phyloP scores from a whole-genome alignment of 1,140 invertebrate species.

The Sminthurides bifidus region DNA sequence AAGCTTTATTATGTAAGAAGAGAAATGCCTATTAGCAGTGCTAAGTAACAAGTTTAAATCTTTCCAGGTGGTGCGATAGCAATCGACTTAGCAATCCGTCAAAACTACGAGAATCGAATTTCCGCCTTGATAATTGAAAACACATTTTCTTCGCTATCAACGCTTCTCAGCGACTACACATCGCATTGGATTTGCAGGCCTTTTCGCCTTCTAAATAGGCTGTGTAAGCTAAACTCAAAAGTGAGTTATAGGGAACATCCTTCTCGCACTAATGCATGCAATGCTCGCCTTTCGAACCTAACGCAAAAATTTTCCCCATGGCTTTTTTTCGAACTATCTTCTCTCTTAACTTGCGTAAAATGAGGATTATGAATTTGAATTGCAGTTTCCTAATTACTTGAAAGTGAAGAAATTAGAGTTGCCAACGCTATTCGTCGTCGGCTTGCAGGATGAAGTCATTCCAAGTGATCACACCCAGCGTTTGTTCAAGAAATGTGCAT shows the following conservation, averaged over 20 bases:
- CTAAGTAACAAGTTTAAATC: neutral
- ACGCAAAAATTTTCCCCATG: constrained; percentile 33
- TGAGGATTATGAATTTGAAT: constrained; percentile 3
- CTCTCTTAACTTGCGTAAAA: neutral
- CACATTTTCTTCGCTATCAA: constrained; percentile 77
- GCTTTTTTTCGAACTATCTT: constrained; percentile 36
- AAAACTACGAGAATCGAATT: constrained; percentile 58
- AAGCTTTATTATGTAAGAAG: neutral
- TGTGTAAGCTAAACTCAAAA: constrained; percentile 31
- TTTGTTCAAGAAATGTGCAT: too few species aligned
- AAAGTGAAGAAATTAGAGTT: constrained; percentile 6
- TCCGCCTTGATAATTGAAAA: constrained; percentile 83
- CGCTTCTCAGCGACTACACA: neutral
- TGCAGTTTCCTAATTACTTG: constrained; percentile 9
- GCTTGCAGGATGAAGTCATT: constrained; percentile 67
- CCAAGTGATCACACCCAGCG: constrained; percentile 78
- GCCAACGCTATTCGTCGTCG: constrained; percentile 66
- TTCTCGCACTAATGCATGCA: constrained; percentile 40
- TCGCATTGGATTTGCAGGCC: neutral
- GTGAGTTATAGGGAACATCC: neutral
- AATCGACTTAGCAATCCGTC: constrained; percentile 63
- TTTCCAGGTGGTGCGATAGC: constrained; percentile 64
- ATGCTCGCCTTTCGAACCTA: neutral
- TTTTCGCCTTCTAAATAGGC: neutral
- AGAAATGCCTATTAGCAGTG: neutral